These are phyloP conservation scores for Girardia tigrina DNA, from an alignment of 2,888 invertebrate genomes.

Conservation along the genomic window DNA sequence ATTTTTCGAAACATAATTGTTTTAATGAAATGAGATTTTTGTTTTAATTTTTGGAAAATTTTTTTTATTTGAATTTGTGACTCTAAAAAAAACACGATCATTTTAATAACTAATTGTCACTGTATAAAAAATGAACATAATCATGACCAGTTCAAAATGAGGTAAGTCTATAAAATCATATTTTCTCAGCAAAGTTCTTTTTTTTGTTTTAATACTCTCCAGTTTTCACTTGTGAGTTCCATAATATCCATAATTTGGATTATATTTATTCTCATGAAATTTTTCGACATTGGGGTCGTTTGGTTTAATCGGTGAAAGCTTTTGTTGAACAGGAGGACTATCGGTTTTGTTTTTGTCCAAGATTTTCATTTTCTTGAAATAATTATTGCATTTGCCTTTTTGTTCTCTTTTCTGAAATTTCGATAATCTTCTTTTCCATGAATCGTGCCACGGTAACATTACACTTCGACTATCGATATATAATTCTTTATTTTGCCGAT, in stretches of 20 bases:
- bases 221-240: background rate
- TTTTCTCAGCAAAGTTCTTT: background rate
- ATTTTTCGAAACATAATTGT: too few species aligned
- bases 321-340: background rate
- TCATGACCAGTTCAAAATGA: background rate
- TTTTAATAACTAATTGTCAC: too few species aligned
- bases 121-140: background rate
- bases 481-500: conserved; percentile 1
- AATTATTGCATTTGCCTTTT: conserved; percentile 24
- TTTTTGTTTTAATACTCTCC: background rate
- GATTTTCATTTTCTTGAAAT: conserved; percentile 9
- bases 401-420: conserved; percentile 27
- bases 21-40: too few species aligned
- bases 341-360: conserved; percentile 1
- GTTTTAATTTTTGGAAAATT: background rate
- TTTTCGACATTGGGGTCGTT: background rate
- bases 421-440: conserved; percentile 25
- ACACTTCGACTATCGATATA: conserved; percentile 21
- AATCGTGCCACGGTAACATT: conserved; percentile 25
- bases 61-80: too few species aligned
- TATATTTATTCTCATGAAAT: conserved; percentile 1
- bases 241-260: conserved; percentile 12
- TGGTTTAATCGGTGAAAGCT: background rate
- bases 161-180: background rate
- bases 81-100: background rate